Percentiles rank a stretch among this genome's conserved stretches.
Conservation (phyloP, 2,888 invertebrate species). For the Strigamia maritima region DNA sequence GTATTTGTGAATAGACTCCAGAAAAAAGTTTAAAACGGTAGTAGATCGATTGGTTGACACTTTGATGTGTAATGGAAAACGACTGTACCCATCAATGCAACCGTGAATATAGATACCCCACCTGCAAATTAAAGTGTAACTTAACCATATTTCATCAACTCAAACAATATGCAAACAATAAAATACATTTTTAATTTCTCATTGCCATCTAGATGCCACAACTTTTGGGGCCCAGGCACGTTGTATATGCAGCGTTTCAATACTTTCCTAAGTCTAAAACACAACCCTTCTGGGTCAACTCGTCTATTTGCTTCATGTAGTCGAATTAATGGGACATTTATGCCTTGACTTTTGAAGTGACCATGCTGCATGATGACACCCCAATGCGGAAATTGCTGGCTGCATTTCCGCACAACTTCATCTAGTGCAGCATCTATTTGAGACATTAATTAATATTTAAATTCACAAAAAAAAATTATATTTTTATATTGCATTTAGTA, state of each 20-base stretch:
- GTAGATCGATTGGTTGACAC: not conserved
- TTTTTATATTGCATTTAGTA: too few species aligned
- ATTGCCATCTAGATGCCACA: not conserved
- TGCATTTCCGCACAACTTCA: too few species aligned
- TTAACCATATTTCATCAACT: not conserved
- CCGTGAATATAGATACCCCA: not conserved
- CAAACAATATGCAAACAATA: too few species aligned
- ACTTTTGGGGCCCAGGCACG: not conserved
- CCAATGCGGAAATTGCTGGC: not conserved
- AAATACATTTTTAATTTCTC: not conserved
- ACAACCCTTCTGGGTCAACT: not conserved
- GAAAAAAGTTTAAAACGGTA: not conserved
- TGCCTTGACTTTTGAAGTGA: not conserved
- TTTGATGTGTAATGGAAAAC: not conserved
- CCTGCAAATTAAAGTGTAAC: not conserved
- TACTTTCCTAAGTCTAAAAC: not conserved
- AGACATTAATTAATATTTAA: too few species aligned
- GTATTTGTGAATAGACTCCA: not conserved
- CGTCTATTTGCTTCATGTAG: not conserved
- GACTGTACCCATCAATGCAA: not conserved
- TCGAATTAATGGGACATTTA: not conserved
- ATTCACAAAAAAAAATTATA: too few species aligned
- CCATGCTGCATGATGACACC: not conserved
- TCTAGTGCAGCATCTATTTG: too few species aligned
- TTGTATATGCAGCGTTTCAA: not conserved